Base-by-base conservation (phyloP, 1,140 invertebrate species). In the Pseudomyrmex flavicornis region DNA sequence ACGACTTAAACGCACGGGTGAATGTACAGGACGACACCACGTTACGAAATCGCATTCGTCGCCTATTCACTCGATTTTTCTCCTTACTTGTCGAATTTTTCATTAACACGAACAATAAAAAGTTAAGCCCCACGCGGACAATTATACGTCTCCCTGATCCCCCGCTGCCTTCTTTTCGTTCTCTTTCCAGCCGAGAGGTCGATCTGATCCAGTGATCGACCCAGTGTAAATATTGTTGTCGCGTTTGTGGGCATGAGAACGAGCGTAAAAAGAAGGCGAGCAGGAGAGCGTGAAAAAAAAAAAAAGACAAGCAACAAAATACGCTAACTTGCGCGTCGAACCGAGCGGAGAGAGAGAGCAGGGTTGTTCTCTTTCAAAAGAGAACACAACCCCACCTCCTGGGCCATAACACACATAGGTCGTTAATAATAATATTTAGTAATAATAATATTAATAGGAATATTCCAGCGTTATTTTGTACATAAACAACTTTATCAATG, bases 391-490 rank as follows among this genome's bases (percentile, higher is more conserved):
- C 35, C 35, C 5, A 35, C 35, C 66, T 83, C 56, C 59, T 62
- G 88, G 87, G 88, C 88, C 88, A 83, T 89, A 89, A 90, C 75
- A 35, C 35, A 35, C 35, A 68, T 89, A 90, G 88, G 75, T 89
- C 87, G 82, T 84, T 91, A 85, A 83, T 74, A 68, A 82, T 75
- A 86, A 65, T 44, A 56, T 82, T 82, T 83, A 80, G 20, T 70
- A 70, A n/a, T 79, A 58, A 79, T 79, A 82, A 65, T 86, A 88
- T 76, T 83, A 88, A 90, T 92, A 93, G 85, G 86, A 88, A 91
- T 93, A 92, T 90, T 91, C 90, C 91, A 91, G 88, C 88, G 91
- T 93, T 93, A 93, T 93, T 92, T 93, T 93, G 92, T 93, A 93
- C 92, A 93, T 93, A 93, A 92, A 91, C 82, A 89, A 93, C 90